Conservation (phyloP, 1,140 invertebrate species). For the Papilio helenus region DNA sequence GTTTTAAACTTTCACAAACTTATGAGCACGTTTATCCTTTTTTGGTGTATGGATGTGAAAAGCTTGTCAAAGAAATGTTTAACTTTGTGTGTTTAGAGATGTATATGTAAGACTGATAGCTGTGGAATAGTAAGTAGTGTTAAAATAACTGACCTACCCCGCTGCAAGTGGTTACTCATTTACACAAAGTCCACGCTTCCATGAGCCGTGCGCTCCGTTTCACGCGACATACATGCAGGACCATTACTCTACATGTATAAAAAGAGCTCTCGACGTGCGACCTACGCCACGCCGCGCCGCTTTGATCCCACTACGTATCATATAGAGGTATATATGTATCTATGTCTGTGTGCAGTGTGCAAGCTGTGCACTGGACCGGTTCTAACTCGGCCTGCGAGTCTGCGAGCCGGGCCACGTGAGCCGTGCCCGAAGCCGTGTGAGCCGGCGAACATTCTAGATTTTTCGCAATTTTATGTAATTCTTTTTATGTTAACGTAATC, state of each 20-base stretch:
- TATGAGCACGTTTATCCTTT: not conserved
- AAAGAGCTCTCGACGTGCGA: constrained; percentile 43
- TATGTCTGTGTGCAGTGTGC: not conserved
- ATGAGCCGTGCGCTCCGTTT: constrained; percentile 34
- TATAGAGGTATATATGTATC: constrained; percentile 33
- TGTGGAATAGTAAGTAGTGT: not conserved
- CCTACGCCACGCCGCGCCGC: constrained; percentile 58
- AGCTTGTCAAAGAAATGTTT: not conserved
- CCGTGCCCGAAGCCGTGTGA: not conserved
- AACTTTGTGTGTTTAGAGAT: not conserved
- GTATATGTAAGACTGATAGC: not conserved
- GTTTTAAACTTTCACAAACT: not conserved
- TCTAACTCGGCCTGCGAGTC: constrained; percentile 32
- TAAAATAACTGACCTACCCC: constrained; percentile 3
- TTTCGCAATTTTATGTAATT: not conserved
- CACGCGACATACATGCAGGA: constrained; percentile 44
- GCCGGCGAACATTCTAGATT: constrained; percentile 22
- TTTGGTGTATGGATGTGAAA: not conserved
- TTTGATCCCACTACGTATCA: constrained; percentile 45
- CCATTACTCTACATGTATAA: constrained; percentile 37
- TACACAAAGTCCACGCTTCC: not conserved
- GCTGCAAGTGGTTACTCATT: not conserved
- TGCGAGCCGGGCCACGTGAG: constrained; percentile 13
- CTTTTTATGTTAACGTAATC: not conserved
- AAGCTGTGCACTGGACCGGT: constrained; percentile 44